Conservation (phyloP, 2,113 vertebrate genomes). For the Dromiciops gliroides region DNA sequence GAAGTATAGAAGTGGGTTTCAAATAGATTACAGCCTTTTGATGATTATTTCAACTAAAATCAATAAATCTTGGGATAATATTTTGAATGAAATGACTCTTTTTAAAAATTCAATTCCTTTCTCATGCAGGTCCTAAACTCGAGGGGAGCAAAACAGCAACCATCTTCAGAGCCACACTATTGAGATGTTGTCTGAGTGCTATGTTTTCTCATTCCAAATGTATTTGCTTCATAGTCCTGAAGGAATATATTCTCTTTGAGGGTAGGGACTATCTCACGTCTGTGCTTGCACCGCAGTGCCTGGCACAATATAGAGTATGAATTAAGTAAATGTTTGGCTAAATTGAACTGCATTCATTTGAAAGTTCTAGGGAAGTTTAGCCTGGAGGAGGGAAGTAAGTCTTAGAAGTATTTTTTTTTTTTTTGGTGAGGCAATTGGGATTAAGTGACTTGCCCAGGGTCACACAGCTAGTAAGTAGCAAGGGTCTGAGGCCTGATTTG, state of each 20-base stretch:
- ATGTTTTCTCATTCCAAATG: neutral
- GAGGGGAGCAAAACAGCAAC: neutral
- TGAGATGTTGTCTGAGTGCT: neutral
- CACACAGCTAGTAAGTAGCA: too few relatives aligned
- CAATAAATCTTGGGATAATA: conserved; percentile 22
- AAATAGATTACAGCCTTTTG: neutral
- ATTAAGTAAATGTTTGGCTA: neutral
- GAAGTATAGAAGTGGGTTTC: conserved; percentile 16
- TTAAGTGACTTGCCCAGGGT: too few relatives aligned
- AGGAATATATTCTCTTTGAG: neutral
- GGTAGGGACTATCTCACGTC: neutral
- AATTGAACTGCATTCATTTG: neutral
- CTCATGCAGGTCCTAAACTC: neutral
- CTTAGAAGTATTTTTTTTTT: too few relatives aligned
- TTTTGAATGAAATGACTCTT: conserved; percentile 9
- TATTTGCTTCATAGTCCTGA: conserved; percentile 17
- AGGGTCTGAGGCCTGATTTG: too few relatives aligned
- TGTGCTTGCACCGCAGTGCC: neutral
- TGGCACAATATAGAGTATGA: neutral
- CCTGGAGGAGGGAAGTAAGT: neutral
- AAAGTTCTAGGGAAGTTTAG: neutral
- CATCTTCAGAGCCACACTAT: neutral
- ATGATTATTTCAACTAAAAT: neutral
- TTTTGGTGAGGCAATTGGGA: too few relatives aligned
- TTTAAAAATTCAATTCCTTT: conserved; percentile 9